Evolutionary conservation across 2,888 invertebrate species (phyloP).

Genomic region (Lasioglossum villosulum): DNA sequence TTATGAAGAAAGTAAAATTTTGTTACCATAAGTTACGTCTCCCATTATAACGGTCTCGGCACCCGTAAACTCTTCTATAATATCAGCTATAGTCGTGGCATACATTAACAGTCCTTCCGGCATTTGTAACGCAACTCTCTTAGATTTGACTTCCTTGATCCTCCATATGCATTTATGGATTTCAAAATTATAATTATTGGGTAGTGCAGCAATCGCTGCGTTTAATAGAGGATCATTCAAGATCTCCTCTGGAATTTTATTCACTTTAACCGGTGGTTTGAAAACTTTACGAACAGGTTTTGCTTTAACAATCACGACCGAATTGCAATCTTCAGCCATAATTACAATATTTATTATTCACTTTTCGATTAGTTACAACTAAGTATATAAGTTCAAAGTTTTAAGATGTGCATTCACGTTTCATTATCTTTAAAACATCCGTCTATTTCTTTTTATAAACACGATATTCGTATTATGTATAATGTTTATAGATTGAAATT

Average conservation of each 20-base stretch:
- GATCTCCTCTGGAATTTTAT: constrained; percentile 93
- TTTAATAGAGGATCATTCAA: constrained; percentile 90
- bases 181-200: constrained; percentile 99
- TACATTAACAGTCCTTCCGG: constrained; percentile 98
- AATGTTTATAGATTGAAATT: neutral
- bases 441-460: neutral
- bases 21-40: constrained; percentile 96
- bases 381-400: too few species aligned
- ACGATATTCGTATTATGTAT: neutral
- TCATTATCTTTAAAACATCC: neutral
- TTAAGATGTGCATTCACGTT: constrained; percentile 10
- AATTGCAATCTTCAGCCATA: constrained; percentile 58
- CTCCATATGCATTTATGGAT: constrained; percentile 99
- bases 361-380: neutral
- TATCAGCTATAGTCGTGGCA: constrained; percentile 96
- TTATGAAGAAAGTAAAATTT: neutral
- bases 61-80: constrained; percentile 94
- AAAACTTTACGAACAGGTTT: constrained; percentile 93
- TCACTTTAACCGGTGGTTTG: constrained; percentile 90
- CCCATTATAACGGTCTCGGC: constrained; percentile 98
- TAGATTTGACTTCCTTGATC: constrained; percentile 92
- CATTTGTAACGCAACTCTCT: constrained; percentile 97
- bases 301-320: constrained; percentile 89
- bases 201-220: constrained; percentile 90
- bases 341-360: constrained; percentile 11